These are phyloP conservation scores for Lagorchestes hirsutus DNA, from an alignment of 2,797 vertebrate genomes.

Conservation along the genomic window DNA sequence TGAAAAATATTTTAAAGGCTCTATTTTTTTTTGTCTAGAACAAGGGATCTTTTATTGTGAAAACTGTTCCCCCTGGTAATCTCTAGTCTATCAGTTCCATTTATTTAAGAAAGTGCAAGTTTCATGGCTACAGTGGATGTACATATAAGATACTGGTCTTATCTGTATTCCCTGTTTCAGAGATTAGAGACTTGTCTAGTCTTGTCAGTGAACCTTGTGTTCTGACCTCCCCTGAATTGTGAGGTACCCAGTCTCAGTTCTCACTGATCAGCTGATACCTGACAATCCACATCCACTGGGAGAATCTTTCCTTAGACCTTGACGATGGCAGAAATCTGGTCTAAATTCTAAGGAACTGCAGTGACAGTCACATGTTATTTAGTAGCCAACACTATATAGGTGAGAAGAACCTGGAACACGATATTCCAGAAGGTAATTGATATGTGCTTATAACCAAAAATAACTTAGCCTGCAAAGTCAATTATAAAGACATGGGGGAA, in stretches of 20 bases:
- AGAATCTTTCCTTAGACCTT: background rate
- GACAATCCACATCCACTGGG: background rate
- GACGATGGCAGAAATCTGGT: background rate
- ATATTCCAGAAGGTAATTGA: too few species aligned
- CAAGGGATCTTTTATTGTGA: background rate
- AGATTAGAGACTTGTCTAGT: background rate
- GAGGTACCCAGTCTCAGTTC: background rate
- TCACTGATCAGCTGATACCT: background rate
- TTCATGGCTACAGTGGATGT: background rate
- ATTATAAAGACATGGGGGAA: too few species aligned
- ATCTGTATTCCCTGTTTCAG: too few species aligned
- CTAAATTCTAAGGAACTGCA: background rate
- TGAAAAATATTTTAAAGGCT: background rate
- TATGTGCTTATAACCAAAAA: too few species aligned
- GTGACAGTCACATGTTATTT: too few species aligned
- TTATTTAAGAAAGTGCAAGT: background rate
- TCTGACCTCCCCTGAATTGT: background rate
- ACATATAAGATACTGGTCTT: background rate
- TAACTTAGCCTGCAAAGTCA: too few species aligned
- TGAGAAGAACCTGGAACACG: too few species aligned
- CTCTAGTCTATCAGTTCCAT: background rate
- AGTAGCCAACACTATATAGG: too few species aligned
- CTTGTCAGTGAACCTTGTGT: background rate
- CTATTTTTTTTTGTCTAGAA: background rate
- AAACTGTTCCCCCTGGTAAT: background rate